Conservation (phyloP, 2,113 vertebrate genomes). For the human (Homo sapiens) region DNA sequence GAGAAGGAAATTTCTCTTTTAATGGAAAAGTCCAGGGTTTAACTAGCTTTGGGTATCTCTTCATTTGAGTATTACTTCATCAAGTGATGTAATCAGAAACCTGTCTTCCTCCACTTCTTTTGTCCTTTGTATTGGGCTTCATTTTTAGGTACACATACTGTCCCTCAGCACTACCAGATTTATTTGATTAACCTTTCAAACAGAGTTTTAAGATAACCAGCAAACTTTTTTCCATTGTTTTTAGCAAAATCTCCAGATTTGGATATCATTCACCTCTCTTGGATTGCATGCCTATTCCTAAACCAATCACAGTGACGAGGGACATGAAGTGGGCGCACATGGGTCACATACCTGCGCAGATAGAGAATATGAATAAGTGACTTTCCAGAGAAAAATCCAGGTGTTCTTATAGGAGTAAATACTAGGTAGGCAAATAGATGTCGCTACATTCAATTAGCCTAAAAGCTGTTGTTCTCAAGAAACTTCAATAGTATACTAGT, state of each 20-base stretch:
- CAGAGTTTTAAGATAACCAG: neutral
- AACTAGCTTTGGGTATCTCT: neutral
- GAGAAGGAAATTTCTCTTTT: neutral
- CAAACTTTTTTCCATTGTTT: neutral
- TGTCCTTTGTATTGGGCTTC: neutral
- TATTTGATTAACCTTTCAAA: neutral
- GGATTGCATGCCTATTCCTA: neutral
- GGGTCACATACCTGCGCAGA: neutral
- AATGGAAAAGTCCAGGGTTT: neutral
- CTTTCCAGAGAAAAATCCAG: neutral
- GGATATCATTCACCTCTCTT: neutral
- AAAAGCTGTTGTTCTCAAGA: neutral
- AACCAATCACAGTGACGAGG: neutral
- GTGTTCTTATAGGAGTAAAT: neutral
- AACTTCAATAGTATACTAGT: neutral
- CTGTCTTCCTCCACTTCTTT: neutral
- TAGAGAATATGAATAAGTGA: neutral
- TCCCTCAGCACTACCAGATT: too few relatives aligned
- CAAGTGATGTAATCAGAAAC: neutral
- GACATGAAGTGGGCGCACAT: fast-evolving
- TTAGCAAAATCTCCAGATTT: neutral
- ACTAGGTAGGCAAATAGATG: neutral
- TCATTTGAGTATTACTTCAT: too few relatives aligned
- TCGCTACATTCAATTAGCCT: neutral
- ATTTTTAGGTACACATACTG: neutral